Evolutionary conservation across 2,888 invertebrate species (phyloP).

Genomic region (Scaptomyza polygonia): DNA sequence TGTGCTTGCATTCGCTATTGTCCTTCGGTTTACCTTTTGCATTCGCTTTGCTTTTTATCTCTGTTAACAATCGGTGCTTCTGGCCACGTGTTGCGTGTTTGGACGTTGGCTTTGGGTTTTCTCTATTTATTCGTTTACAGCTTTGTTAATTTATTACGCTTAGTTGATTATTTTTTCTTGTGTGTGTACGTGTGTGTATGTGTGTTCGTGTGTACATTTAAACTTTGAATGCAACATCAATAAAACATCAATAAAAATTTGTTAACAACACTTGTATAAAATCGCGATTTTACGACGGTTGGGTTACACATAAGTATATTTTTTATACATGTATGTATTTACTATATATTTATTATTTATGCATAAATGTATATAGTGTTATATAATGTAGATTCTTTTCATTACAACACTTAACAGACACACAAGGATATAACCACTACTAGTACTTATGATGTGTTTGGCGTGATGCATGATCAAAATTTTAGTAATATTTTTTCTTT

Average conservation of each 20-base stretch:
- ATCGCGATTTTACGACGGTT: conserved; percentile 75
- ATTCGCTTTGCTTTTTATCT: conserved; percentile 2
- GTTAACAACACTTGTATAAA: conserved; percentile 79
- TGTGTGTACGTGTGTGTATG: neutral
- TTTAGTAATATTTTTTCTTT: conserved; percentile 7
- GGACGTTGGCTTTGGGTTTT: conserved; percentile 51
- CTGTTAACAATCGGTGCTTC: conserved; percentile 4
- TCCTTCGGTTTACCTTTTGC: conserved; percentile 29
- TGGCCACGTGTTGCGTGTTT: conserved; percentile 41
- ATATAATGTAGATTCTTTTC: conserved; percentile 12
- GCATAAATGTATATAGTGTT: conserved; percentile 15
- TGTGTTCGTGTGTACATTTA: conserved; percentile 34
- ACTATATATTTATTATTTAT: neutral
- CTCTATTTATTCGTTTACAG: conserved; percentile 35
- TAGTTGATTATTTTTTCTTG: conserved; percentile 19
- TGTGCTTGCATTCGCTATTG: conserved; percentile 43
- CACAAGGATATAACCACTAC: conserved; percentile 38
- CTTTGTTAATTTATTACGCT: conserved; percentile 48
- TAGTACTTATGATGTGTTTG: conserved; percentile 32
- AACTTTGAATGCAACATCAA: conserved; percentile 71
- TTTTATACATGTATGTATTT: conserved; percentile 1
- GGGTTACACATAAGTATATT: conserved; percentile 60
- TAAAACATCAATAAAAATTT: conserved; percentile 78
- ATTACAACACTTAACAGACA: conserved; percentile 58
- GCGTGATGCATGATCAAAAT: conserved; percentile 41